Evolutionary conservation across 2,888 invertebrate species (phyloP).

Genomic region (Apomyelois bistriatella): DNA sequence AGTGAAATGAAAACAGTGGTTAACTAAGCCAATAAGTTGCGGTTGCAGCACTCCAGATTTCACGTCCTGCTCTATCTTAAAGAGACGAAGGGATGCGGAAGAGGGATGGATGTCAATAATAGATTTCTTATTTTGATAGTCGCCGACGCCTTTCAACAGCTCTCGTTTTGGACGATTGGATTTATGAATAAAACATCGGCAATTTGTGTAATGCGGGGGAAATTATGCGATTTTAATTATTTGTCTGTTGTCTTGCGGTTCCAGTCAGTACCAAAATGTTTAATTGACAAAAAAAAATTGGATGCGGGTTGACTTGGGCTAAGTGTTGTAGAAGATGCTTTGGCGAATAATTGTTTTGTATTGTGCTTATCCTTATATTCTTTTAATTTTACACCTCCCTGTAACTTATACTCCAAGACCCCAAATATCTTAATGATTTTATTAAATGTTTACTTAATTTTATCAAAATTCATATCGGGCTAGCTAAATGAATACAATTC

Average conservation of each 20-base stretch:
- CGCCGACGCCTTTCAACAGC: conserved; percentile 66
- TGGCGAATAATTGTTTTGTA: too few species aligned
- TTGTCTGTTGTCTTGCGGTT: neutral
- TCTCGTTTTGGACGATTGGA: conserved; percentile 69
- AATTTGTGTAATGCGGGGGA: conserved; percentile 68
- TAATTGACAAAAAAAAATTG: neutral
- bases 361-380: too few species aligned
- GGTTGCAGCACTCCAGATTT: conserved; percentile 41
- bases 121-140: conserved; percentile 54
- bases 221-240: conserved; percentile 66
- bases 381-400: too few species aligned
- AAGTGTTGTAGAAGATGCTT: too few species aligned
- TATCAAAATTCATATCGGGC: too few species aligned
- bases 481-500: too few species aligned
- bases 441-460: too few species aligned
- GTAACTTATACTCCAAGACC: too few species aligned
- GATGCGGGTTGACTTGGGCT: too few species aligned
- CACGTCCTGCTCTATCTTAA: conserved; percentile 29
- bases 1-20: conserved; percentile 51
- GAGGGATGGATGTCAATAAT: conserved; percentile 29
- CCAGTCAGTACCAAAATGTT: neutral
- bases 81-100: conserved; percentile 24
- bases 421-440: too few species aligned
- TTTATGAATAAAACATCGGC: conserved; percentile 75
- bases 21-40: conserved; percentile 69